Conservation (phyloP, 2,113 vertebrate species). For the Mesoclemmys tuberculata region DNA sequence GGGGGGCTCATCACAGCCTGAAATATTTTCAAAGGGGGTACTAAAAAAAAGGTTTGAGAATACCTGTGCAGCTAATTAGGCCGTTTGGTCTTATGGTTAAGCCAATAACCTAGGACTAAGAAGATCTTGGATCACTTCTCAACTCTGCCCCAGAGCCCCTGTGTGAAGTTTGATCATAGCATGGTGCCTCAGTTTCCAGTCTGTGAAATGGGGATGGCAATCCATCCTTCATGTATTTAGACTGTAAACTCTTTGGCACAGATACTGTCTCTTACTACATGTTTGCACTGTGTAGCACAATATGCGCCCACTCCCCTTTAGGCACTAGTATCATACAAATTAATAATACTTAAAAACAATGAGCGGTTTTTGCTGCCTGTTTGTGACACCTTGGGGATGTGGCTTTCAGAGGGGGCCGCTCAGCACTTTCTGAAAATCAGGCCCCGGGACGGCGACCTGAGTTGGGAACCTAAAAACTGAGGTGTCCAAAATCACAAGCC, state of each 20-base stretch:
- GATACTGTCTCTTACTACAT: not conserved
- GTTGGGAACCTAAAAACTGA: not conserved
- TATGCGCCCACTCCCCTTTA: not conserved
- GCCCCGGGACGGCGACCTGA: rapidly evolving
- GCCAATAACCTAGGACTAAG: not conserved
- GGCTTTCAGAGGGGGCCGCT: not conserved
- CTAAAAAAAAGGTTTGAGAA: no score
- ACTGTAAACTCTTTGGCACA: not conserved
- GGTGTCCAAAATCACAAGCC: not conserved
- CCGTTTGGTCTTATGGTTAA: rapidly evolving
- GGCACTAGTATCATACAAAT: not conserved
- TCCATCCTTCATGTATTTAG: not conserved
- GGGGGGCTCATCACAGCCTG: no score
- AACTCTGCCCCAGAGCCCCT: not conserved
- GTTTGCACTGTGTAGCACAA: not conserved
- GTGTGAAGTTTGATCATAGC: not conserved
- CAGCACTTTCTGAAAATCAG: not conserved
- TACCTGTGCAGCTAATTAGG: not conserved
- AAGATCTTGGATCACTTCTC: not conserved
- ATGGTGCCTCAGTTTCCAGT: not conserved
- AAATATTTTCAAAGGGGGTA: no score
- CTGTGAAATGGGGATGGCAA: not conserved
- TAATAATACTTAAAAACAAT: not conserved
- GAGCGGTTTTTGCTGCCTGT: not conserved
- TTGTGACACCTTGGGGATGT: not conserved